Evolutionary conservation across 2,888 invertebrate species (phyloP).

Genomic region (Oligia latruncula): DNA sequence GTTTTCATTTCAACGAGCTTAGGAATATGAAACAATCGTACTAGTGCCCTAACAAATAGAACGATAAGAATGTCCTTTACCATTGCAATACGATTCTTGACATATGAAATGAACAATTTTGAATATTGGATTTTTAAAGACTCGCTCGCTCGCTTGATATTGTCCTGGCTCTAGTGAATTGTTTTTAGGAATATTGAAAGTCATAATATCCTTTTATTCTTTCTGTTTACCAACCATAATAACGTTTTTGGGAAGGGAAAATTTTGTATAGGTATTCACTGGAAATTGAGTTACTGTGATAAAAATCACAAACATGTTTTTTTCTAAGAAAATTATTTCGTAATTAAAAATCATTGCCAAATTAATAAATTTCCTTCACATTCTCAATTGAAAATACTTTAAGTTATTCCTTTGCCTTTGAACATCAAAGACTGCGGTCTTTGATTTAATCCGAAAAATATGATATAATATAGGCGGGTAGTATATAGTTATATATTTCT

Average conservation of each 20-base stretch:
- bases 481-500: neutral
- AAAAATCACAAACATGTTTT: too few species aligned
- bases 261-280: neutral
- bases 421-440: constrained; percentile 8
- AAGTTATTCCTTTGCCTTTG: constrained; percentile 7
- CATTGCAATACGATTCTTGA: constrained; percentile 30
- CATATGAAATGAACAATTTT: constrained; percentile 38
- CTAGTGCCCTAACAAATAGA: constrained; percentile 25
- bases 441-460: neutral
- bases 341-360: neutral
- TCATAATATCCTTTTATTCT: neutral
- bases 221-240: neutral
- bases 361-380: neutral
- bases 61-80: constrained; percentile 13
- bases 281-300: neutral
- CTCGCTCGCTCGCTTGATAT: constrained; percentile 26
- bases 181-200: constrained; percentile 8
- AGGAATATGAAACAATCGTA: constrained; percentile 23
- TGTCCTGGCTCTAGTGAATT: constrained; percentile 4
- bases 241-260: neutral
- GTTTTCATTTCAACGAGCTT: constrained; percentile 11
- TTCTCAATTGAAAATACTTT: constrained; percentile 5
- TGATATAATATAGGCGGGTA: neutral
- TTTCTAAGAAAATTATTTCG: neutral
- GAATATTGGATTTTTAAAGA: constrained; percentile 60